These are phyloP conservation scores for Ecdyonurus torrentis DNA, from an alignment of 2,888 invertebrate genomes.

Conservation along the genomic window DNA sequence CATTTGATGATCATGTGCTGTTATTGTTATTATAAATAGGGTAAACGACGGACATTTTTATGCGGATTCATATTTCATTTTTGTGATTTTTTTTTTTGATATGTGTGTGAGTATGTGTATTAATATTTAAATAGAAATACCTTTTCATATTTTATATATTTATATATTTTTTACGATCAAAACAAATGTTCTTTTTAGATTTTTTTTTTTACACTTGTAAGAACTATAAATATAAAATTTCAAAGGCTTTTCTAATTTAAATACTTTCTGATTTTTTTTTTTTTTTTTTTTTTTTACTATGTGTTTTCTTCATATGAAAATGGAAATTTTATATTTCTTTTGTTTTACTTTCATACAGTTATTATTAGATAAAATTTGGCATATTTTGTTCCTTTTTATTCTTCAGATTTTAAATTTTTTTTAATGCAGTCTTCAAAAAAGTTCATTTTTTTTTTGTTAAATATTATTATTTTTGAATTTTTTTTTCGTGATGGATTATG, in stretches of 20 bases:
- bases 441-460: background rate
- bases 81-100: background rate
- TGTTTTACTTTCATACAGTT: too few species aligned
- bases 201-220: too few species aligned
- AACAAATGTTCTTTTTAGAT: too few species aligned
- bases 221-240: too few species aligned
- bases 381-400: background rate
- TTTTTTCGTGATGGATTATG: too few species aligned
- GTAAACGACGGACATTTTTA: background rate
- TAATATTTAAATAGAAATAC: too few species aligned
- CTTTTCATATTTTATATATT: too few species aligned
- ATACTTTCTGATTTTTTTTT: background rate
- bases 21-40: background rate
- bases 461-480: background rate
- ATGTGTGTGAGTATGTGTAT: background rate
- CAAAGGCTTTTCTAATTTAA: too few species aligned
- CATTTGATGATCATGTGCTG: background rate
- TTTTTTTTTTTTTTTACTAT: background rate
- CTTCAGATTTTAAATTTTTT: background rate
- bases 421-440: background rate
- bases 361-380: background rate
- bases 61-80: background rate
- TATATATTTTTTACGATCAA: too few species aligned
- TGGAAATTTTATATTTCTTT: conserved; percentile 15
- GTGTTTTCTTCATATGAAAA: conserved; percentile 12